These are phyloP conservation scores for Neoscelio sp. DNA, from an alignment of 2,888 invertebrate species.

Conservation along the genomic window DNA sequence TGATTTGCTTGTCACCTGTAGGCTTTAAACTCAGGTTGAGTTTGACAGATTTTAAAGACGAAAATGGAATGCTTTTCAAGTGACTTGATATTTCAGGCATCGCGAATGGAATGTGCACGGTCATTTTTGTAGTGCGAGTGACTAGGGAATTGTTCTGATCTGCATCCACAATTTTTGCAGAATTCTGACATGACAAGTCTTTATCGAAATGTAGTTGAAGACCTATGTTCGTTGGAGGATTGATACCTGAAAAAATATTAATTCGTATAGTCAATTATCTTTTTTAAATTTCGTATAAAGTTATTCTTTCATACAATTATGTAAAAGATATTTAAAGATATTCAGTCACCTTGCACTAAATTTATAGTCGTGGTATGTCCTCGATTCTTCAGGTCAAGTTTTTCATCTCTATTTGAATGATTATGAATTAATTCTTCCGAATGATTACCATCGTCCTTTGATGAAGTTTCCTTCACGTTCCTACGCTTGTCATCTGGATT, in stretches of 20 bases:
- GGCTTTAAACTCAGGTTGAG: slow-evolving; percentile 71
- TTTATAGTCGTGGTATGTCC: slow-evolving; percentile 76
- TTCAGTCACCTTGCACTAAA: slow-evolving; percentile 67
- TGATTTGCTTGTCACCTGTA: slow-evolving; percentile 35
- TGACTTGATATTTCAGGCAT: slow-evolving; percentile 54
- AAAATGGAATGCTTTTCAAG: slow-evolving; percentile 60
- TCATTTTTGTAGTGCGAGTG: slow-evolving; percentile 69
- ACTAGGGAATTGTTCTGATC: slow-evolving; percentile 54
- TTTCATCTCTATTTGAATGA: slow-evolving; percentile 43
- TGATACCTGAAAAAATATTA: slow-evolving; percentile 27
- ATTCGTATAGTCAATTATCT: too few species aligned
- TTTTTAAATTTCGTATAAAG: too few species aligned
- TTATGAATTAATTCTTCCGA: slow-evolving; percentile 4
- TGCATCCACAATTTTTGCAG: slow-evolving; percentile 31
- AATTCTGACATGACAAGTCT: neutral
- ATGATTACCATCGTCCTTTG: slow-evolving; percentile 19
- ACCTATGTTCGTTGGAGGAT: slow-evolving; percentile 35
- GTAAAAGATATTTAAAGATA: neutral
- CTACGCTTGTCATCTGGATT: neutral
- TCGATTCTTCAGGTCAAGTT: slow-evolving; percentile 63
- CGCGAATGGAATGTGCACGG: slow-evolving; percentile 63
- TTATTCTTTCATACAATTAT: too few species aligned
- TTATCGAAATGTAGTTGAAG: slow-evolving; percentile 58
- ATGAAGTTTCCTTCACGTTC: slow-evolving; percentile 25
- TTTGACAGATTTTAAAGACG: slow-evolving; percentile 72